Base-by-base conservation (phyloP, 2,888 invertebrate genomes). In the Cerceris rybyensis region DNA sequence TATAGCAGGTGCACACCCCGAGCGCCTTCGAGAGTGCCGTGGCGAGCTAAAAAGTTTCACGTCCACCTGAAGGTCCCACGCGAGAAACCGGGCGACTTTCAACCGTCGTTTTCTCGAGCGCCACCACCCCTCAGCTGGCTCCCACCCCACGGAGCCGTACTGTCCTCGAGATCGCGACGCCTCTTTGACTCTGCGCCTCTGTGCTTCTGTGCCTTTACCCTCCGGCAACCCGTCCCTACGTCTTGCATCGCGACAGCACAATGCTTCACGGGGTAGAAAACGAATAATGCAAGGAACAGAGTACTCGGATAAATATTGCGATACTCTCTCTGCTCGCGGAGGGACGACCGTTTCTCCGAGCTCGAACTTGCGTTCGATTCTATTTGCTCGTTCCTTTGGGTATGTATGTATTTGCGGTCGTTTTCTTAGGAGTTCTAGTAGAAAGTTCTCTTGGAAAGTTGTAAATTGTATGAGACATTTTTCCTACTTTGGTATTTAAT, bases 31-130 rank as follows among this genome's bases (percentile, higher is more conserved):
- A 82, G 77, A 80, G 77, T 73, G 82, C 81, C 80, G 80, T 75
- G 75, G 83, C 82, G 87, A 87, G 82, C 82, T 81, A 83, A 85
- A 86, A 86, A 86, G 85, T 91, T 90, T 89, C 90, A 82, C 86
- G 88, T 90, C 90, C 90, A 91, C 90, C 90, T 89, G 90, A 91
- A 91, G 90, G 91, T 91, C 91, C 91, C 91, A 89, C 91, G 90
- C 91, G 90, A 90, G 89, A 87, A 82, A 84, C 76, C 86, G 82
- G 81, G 82, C 84, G 86, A 84, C 86, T 86, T 85, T 81, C 81
- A 90, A 90, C 90, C 89, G 90, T 89, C 90, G 88, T 89, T 88
- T 89, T 86, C 87, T 82, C 83, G 54, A 69, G 54, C 75, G 76
- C 69, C 81, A 77, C 79, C 70, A 69, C 81, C 84, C 71, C 72